Evolutionary conservation across 2,797 vertebrate species (phyloP), one percentile per base, ranked within the genome.

Genomic region (Iguana delicatissima): DNA sequence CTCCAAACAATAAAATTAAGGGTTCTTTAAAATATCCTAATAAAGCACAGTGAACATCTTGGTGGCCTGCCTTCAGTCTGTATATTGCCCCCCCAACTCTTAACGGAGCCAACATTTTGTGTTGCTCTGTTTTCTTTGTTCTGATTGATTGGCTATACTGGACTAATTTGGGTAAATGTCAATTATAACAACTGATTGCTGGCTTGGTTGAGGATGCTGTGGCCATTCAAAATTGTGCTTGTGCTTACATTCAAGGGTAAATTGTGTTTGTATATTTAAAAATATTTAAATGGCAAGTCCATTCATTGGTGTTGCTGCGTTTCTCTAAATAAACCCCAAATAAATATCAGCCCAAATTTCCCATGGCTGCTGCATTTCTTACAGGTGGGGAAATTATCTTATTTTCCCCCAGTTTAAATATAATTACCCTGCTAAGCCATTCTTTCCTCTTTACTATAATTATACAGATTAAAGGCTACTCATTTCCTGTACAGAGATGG

Each of bases 401-500:
- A 95, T 94, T 95, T 95, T 91, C 92, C 93, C 87, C 76, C 64
- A 73, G 89, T 84, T 90, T 86, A 81, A 72, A 73, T 73, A 73
- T 94, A 94, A 96, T 55, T 1, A 82, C 42, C 64, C 35, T 42
- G 42, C 84, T 50, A 74, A 73, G 67, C 64, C 79, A 76, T 80
- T 85, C 86, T 89, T 52, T 91, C 89, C 69, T 50, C 72, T 62
- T 87, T 91, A 86, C 82, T 84, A 0, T 92, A 73, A 94, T 86
- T 95, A 92, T 90, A 91, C 92, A 87, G 80, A 91, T 93, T 81
- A 90, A 80, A 85, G 92, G 80, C 90, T 93, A 92, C 91, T 92
- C 91, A 88, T 89, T 91, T 88, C 52, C 0, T 80, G 0, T 55
- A 59, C 20, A 76, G 90, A 8, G 84, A 87, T 85, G 84, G 35